Conservation (phyloP, 2,797 vertebrate genomes). For the Onychomys leucogaster region DNA sequence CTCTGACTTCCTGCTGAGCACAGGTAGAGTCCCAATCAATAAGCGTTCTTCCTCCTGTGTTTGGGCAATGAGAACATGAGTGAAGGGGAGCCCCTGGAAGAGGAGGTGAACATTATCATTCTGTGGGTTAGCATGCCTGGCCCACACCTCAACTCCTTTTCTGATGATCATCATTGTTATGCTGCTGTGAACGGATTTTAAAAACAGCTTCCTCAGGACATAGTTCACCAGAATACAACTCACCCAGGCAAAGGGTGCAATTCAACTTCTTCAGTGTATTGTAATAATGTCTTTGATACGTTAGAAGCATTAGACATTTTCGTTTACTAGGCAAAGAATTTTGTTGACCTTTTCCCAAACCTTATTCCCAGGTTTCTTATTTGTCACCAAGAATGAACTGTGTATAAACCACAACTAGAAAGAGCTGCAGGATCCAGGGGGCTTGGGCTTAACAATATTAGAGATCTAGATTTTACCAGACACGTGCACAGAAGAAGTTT, state of each 20-base stretch:
- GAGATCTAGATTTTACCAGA: slow-evolving; percentile 86
- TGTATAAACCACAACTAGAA: slow-evolving; percentile 90
- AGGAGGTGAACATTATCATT: background rate
- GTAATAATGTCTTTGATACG: background rate
- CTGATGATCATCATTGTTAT: slow-evolving; percentile 13
- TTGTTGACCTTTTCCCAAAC: slow-evolving; percentile 89
- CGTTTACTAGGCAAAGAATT: slow-evolving; percentile 84
- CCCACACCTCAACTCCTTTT: background rate
- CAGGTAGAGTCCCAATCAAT: slow-evolving; percentile 81
- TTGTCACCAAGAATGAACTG: slow-evolving; percentile 86
- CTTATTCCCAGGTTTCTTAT: slow-evolving; percentile 91
- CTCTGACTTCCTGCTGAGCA: slow-evolving; percentile 83
- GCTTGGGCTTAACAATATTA: slow-evolving; percentile 85
- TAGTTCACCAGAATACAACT: background rate
- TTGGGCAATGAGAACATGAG: slow-evolving; percentile 72
- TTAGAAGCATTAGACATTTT: background rate
- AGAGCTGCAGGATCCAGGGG: slow-evolving; percentile 86
- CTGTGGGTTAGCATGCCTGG: background rate
- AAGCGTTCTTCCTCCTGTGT: slow-evolving; percentile 70
- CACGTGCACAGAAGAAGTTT: slow-evolving; percentile 79
- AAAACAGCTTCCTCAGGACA: slow-evolving; percentile 15
- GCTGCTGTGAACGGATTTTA: background rate
- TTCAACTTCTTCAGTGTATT: background rate
- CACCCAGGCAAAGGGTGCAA: background rate
- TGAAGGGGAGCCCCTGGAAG: slow-evolving; percentile 71